A percentile compares a stretch with the other conserved stretches of the same genome.
These are phyloP conservation scores for Monopis laevigella DNA, from an alignment of 2,888 invertebrate genomes.

Conservation along the genomic window DNA sequence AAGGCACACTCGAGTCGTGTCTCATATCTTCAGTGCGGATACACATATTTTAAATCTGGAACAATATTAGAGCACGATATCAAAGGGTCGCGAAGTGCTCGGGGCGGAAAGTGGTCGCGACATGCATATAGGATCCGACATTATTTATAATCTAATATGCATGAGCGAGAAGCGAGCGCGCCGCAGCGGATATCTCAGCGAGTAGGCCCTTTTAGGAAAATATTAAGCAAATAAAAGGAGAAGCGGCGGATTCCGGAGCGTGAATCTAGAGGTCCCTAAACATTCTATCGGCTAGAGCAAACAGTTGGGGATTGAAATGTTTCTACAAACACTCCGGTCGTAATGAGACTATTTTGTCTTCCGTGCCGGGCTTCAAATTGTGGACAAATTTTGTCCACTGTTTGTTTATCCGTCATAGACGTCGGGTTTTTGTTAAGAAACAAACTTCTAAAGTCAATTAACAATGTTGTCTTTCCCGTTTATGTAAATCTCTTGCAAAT, in stretches of 20 bases:
- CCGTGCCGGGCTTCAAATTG: slow-evolving; percentile 14
- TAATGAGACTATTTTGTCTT: slow-evolving; percentile 39
- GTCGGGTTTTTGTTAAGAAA: slow-evolving; percentile 10
- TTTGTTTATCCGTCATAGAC: slow-evolving; percentile 12
- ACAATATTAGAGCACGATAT: slow-evolving; percentile 16
- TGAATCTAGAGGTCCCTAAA: slow-evolving; percentile 22
- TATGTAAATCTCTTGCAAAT: background rate
- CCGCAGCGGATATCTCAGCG: slow-evolving; percentile 20
- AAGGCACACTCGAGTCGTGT: slow-evolving; percentile 10
- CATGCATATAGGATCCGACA: slow-evolving; percentile 29
- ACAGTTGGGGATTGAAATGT: slow-evolving; percentile 49
- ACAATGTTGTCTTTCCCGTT: slow-evolving; percentile 4
- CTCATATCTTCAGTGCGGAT: slow-evolving; percentile 13
- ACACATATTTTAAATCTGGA: slow-evolving; percentile 14
- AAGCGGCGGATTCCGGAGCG: slow-evolving; percentile 19
- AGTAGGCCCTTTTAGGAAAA: slow-evolving; percentile 41
- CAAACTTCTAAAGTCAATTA: slow-evolving; percentile 10
- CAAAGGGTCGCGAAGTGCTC: slow-evolving; percentile 18
- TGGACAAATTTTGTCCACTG: slow-evolving; percentile 12
- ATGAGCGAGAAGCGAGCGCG: slow-evolving; percentile 25
- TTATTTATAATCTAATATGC: slow-evolving; percentile 50
- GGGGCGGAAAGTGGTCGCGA: slow-evolving; percentile 31
- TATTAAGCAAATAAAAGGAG: slow-evolving; percentile 45
- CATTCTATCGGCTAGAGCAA: slow-evolving; percentile 38
- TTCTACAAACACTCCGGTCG: slow-evolving; percentile 43